These are phyloP conservation scores for Colostygia pectinataria DNA, from an alignment of 2,888 invertebrate species.

Conservation along the genomic window DNA sequence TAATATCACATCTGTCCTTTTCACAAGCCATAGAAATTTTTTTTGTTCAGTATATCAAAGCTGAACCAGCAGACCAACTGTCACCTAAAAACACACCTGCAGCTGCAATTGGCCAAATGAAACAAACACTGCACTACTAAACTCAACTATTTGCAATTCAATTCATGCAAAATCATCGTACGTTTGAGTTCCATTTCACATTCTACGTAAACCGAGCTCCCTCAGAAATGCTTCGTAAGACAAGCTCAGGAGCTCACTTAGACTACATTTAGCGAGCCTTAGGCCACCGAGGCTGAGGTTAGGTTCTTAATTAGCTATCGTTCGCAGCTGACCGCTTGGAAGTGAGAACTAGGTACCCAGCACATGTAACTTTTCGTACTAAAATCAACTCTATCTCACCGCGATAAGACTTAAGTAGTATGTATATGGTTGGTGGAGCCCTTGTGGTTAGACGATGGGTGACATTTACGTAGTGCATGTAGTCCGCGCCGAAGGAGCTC, in stretches of 20 bases:
- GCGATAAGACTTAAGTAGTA: slow-evolving; percentile 28
- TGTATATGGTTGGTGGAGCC: slow-evolving; percentile 40
- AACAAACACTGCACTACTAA: slow-evolving; percentile 44
- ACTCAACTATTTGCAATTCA: slow-evolving; percentile 63
- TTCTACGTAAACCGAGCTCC: slow-evolving; percentile 44
- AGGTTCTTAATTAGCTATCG: slow-evolving; percentile 78
- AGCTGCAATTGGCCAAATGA: slow-evolving; percentile 48
- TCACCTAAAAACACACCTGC: slow-evolving; percentile 29
- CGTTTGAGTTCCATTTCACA: slow-evolving; percentile 34
- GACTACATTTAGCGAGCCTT: slow-evolving; percentile 69
- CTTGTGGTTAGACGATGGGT: slow-evolving; percentile 51
- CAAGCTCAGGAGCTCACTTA: slow-evolving; percentile 67
- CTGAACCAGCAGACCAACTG: slow-evolving; percentile 23
- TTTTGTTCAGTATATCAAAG: not conserved
- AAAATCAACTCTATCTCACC: slow-evolving; percentile 35
- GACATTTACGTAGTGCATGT: slow-evolving; percentile 55
- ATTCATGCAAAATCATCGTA: slow-evolving; percentile 59
- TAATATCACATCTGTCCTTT: too few species aligned
- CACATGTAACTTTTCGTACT: slow-evolving; percentile 19
- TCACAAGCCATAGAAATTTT: too few species aligned
- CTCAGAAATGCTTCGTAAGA: slow-evolving; percentile 57
- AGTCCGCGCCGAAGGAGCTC: slow-evolving; percentile 44
- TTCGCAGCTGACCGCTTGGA: slow-evolving; percentile 73
- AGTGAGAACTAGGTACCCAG: slow-evolving; percentile 57
- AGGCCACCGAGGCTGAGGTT: slow-evolving; percentile 66